Percentiles rank a stretch among this genome's conserved stretches.
phyloP scores from a whole-genome alignment of 1,140 invertebrate genomes.

The Lasioglossum baleicum region DNA sequence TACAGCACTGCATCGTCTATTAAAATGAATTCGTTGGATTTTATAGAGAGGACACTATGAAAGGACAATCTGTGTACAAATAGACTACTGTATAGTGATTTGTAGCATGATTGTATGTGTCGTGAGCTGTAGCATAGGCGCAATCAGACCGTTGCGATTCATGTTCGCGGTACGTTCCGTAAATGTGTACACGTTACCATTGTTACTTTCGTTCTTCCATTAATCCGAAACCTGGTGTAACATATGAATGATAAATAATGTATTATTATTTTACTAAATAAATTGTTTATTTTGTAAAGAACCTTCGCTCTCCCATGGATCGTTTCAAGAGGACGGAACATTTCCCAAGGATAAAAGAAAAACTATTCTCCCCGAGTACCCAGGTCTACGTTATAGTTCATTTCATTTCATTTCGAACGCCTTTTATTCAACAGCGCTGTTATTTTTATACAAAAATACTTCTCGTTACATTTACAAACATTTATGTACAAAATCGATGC shows the following conservation, averaged over 20 bases:
- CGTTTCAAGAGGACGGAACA: too few species aligned
- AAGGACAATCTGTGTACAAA: slow-evolving; percentile 63
- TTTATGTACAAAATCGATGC: not conserved
- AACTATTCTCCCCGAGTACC: not conserved
- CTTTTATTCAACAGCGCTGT: not conserved
- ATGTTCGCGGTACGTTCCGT: slow-evolving; percentile 34
- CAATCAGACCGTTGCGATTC: slow-evolving; percentile 35
- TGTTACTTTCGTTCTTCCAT: slow-evolving; percentile 55
- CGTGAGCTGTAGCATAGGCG: slow-evolving; percentile 36
- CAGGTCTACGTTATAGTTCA: too few species aligned
- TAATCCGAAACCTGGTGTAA: slow-evolving; percentile 50
- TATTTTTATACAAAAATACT: not conserved
- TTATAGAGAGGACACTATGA: slow-evolving; percentile 50
- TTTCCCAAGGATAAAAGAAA: too few species aligned
- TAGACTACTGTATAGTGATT: slow-evolving; percentile 53
- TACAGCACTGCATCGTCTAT: slow-evolving; percentile 40
- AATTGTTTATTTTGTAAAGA: slow-evolving; percentile 65
- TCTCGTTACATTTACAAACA: not conserved
- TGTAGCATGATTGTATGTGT: slow-evolving; percentile 57
- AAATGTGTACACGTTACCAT: slow-evolving; percentile 32
- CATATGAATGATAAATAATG: slow-evolving; percentile 55
- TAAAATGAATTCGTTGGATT: slow-evolving; percentile 41
- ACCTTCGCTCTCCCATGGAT: not conserved
- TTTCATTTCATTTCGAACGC: not conserved
- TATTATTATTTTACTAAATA: slow-evolving; percentile 68